phyloP scores from a whole-genome alignment of 2,888 invertebrate species.

The Criorhina ranunculi region DNA sequence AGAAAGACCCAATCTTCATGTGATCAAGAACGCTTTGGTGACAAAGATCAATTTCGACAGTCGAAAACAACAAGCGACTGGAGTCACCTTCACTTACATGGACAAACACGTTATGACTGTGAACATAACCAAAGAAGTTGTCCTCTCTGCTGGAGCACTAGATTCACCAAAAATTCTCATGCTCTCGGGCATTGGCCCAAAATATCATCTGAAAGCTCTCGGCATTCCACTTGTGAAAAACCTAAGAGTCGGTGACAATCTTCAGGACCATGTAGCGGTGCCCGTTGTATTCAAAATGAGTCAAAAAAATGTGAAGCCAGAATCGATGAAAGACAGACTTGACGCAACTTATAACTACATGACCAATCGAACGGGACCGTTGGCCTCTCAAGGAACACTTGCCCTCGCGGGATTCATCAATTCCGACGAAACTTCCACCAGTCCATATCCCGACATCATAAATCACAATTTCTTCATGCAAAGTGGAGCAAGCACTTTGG shows the following conservation, averaged over 20 bases:
- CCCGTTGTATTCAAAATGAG: constrained; percentile 81
- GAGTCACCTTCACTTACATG: constrained; percentile 82
- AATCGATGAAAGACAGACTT: constrained; percentile 45
- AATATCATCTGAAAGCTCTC: constrained; percentile 69
- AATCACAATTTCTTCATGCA: constrained; percentile 83
- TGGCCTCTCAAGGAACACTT: constrained; percentile 79
- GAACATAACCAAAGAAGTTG: constrained; percentile 75
- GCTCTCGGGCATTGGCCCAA: constrained; percentile 79
- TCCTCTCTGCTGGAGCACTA: constrained; percentile 80
- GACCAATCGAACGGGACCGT: constrained; percentile 75
- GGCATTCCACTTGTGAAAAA: constrained; percentile 77
- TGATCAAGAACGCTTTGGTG: constrained; percentile 85
- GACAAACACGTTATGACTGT: constrained; percentile 81
- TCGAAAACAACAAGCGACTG: constrained; percentile 84
- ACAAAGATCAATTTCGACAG: constrained; percentile 85
- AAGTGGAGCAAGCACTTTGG: constrained; percentile 15
- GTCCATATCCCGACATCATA: constrained; percentile 84
- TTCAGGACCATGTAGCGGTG: constrained; percentile 91
- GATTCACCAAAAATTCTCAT: constrained; percentile 79
- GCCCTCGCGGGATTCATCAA: constrained; percentile 86
- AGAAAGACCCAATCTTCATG: constrained; percentile 82
- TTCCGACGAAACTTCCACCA: constrained; percentile 81
- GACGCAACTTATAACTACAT: constrained; percentile 83
- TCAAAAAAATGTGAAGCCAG: constrained; percentile 39
- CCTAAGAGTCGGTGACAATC: constrained; percentile 88